Percentiles rank a stretch among this genome's conserved stretches.
phyloP scores from a whole-genome alignment of 2,113 vertebrate genomes.

The Sorex fumeus region DNA sequence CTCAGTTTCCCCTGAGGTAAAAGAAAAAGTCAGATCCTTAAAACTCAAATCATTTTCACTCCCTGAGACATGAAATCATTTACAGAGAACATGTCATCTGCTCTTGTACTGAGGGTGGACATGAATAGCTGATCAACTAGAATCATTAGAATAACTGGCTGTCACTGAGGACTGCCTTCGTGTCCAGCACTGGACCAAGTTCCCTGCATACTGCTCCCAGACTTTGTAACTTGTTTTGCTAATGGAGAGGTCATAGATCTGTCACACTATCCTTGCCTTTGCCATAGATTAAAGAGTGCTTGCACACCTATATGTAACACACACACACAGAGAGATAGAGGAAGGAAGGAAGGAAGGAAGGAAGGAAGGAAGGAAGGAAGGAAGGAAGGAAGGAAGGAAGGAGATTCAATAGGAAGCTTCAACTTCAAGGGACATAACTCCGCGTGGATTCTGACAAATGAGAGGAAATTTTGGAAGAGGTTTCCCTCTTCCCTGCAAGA shows the following conservation, averaged over 20 bases:
- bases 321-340: no score
- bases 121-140: background rate
- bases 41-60: background rate
- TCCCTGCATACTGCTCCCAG: background rate
- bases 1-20: background rate
- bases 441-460: background rate
- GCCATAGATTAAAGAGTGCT: background rate
- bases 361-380: background rate
- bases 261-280: background rate
- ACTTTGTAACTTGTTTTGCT: background rate
- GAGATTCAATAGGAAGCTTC: no score
- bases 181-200: background rate
- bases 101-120: background rate
- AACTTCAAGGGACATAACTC: background rate
- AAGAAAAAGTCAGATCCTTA: background rate
- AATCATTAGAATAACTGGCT: background rate
- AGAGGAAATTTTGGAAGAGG: background rate
- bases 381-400: background rate
- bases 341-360: no score
- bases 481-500: background rate
- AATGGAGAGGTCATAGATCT: background rate
- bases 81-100: background rate
- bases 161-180: background rate
- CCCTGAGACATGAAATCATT: background rate
- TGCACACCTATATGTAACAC: no score